phyloP scores from a whole-genome alignment of 2,113 vertebrate species.

The Rhinogobius similis region DNA sequence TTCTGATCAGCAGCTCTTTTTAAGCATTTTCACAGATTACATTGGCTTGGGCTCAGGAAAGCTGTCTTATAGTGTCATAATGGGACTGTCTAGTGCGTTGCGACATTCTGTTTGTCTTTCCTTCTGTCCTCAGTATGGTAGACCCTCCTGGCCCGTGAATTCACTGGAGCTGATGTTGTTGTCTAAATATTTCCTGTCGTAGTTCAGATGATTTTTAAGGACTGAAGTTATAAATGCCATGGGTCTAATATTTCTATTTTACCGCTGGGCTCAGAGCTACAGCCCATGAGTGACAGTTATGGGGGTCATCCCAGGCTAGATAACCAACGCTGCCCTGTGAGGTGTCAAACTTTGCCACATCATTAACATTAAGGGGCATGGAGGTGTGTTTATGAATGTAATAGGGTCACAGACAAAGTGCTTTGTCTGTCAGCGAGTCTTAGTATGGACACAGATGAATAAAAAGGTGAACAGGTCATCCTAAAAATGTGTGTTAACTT shows the following conservation, averaged over 20 bases:
- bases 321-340: constrained; percentile 2
- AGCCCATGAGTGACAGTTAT: constrained; percentile 29
- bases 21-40: constrained; percentile 10
- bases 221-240: constrained; percentile 59
- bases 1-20: background rate
- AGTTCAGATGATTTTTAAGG: constrained; percentile 70
- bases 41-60: constrained; percentile 6
- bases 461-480: background rate
- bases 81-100: constrained; percentile 7
- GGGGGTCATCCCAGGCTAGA: constrained; percentile 17
- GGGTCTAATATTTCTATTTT: constrained; percentile 49
- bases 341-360: constrained; percentile 32
- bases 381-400: constrained; percentile 7
- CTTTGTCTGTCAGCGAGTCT: constrained; percentile 16
- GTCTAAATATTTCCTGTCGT: constrained; percentile 75
- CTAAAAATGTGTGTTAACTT: background rate
- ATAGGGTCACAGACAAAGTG: background rate
- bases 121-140: constrained; percentile 32
- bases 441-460: constrained; percentile 23
- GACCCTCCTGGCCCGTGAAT: constrained; percentile 53
- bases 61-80: constrained; percentile 11
- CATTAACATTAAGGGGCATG: constrained; percentile 25
- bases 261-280: constrained; percentile 15
- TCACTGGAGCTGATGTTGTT: constrained; percentile 63
- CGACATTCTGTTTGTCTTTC: constrained; percentile 17